These are phyloP conservation scores for Pterocles burchelli DNA, from an alignment of 2,113 vertebrate species.

Conservation along the genomic window DNA sequence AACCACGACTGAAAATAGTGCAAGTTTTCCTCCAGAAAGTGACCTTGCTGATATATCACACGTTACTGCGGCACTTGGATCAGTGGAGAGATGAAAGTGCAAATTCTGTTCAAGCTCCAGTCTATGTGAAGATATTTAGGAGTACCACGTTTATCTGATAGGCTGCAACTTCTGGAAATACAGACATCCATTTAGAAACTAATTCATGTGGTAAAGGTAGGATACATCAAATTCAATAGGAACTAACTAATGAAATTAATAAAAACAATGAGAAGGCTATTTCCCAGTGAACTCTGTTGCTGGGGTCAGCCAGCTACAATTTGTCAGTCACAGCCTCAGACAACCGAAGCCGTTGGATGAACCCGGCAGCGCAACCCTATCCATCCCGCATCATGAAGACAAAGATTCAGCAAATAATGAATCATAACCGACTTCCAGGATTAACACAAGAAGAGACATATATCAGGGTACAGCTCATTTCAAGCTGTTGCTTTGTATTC, in stretches of 20 bases:
- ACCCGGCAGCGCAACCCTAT: background rate
- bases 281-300: background rate
- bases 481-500: background rate
- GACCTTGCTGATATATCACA: background rate
- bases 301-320: constrained; percentile 8
- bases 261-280: background rate
- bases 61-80: background rate
- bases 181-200: background rate
- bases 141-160: background rate
- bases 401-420: constrained; percentile 4
- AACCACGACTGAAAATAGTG: background rate
- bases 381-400: background rate
- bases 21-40: background rate
- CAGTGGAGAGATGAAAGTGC: background rate
- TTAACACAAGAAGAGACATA: background rate
- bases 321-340: background rate
- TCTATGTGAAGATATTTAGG: background rate
- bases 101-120: background rate
- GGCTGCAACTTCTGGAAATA: background rate
- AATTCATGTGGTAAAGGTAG: background rate
- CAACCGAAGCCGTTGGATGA: background rate
- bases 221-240: background rate
- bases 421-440: background rate
- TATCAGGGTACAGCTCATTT: background rate
- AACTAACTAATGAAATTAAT: background rate